Percentiles rank a stretch among this genome's conserved stretches.
These are phyloP conservation scores for Choristoneura fumiferana DNA, from an alignment of 1,140 invertebrate species.

Conservation along the genomic window DNA sequence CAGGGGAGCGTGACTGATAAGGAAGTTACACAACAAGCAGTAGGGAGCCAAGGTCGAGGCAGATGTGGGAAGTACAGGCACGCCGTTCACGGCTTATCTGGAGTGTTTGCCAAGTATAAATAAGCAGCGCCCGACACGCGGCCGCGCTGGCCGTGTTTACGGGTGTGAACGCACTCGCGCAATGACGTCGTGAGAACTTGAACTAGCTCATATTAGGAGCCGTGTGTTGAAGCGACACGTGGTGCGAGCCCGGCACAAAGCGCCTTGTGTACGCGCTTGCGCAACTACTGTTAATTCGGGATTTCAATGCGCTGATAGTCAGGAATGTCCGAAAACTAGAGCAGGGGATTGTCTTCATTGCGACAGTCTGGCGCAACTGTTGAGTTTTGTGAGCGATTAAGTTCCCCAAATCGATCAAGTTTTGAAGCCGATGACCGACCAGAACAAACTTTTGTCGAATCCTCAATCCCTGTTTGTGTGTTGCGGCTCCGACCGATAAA, in stretches of 20 bases:
- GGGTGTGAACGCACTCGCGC: conserved; percentile 62
- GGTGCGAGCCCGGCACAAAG: conserved; percentile 43
- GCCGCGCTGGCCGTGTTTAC: conserved; percentile 40
- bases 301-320: conserved; percentile 12
- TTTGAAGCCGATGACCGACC: neutral
- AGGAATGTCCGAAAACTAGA: conserved; percentile 13
- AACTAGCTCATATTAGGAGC: conserved; percentile 49
- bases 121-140: conserved; percentile 51
- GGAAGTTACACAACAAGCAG: conserved; percentile 65
- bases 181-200: conserved; percentile 57
- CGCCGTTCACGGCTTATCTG: conserved; percentile 67
- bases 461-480: conserved; percentile 20
- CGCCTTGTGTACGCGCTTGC: conserved; percentile 37
- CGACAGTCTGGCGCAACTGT: neutral
- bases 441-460: neutral
- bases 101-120: conserved; percentile 64
- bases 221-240: no score
- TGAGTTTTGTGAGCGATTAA: neutral
- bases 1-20: conserved; percentile 69
- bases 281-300: conserved; percentile 18
- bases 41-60: conserved; percentile 69
- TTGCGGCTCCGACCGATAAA: conserved; percentile 54
- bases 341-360: conserved; percentile 1
- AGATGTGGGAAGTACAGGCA: conserved; percentile 74
- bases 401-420: no score